Evolutionary conservation across 2,888 invertebrate genomes (phyloP), one percentile per base, ranked within the genome.

Genomic region (Ischnura elegans): DNA sequence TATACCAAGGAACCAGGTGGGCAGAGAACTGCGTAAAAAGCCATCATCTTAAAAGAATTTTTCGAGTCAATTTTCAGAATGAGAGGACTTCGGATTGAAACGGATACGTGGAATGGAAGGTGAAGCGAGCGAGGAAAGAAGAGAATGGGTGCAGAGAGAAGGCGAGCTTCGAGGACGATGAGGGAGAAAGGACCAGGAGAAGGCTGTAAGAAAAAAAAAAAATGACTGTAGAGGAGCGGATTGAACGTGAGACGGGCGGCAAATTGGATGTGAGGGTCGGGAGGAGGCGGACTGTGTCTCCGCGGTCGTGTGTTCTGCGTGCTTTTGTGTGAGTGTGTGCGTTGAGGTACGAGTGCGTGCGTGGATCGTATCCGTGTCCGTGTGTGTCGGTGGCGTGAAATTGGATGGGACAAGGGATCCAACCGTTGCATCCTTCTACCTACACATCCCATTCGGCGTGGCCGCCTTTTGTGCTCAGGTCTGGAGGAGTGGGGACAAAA

Each of bases 241-340:
- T 76, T 76, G 76, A 76, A 36, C 76, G 29, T 36, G 29, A 76
- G 76, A 76, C 76, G 76, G 76, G 6, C 76, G 76, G 76, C 36
- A 76, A 76, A 76, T 76, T 76, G 76, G 76, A 76, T 76, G 29
- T 36, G 76, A 76, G 76, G 10, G 76, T 76, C 25, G 76, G 61
- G 61, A n/a, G 2, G 25, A 6, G 25, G 61, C 5, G 61, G n/a
- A 16, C 19, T 21, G 61, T 61, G 61, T 25, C 61, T 25, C 16
- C 19, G 25, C 29, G 76, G 29, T 29, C 76, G 29, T 36, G 76
- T 76, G 61, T 25, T 61, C 25, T n/a, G 61, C 25, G 76, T 61
- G 16, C 76, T 36, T 6, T 16, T 5, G 76, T 76, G 36, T 36
- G 76, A 10, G 76, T 66, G 66, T 76, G 36, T 25, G n/a, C 25